Conservation (phyloP, 64 coral and sea anemone genomes). For the Stichodactyla mertensii region DNA sequence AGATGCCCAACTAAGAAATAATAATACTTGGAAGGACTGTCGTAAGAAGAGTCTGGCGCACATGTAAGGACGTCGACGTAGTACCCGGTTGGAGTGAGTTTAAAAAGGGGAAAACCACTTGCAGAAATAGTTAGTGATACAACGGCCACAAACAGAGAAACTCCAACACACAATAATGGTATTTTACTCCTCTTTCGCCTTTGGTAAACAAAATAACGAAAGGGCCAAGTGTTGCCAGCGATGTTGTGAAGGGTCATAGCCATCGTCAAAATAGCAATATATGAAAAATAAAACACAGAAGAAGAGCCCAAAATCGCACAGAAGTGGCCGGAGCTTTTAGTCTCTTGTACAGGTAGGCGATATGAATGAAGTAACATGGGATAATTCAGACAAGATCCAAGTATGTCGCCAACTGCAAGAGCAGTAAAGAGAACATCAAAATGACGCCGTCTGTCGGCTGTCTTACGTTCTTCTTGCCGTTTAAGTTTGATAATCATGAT, state of each 20-base stretch:
- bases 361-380: background rate
- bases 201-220: background rate
- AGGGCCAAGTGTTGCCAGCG: background rate
- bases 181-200: background rate
- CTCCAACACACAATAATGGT: background rate
- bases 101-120: background rate
- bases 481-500: conserved; percentile 1
- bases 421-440: conserved; percentile 4
- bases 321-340: background rate
- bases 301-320: background rate
- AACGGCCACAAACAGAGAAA: background rate
- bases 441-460: background rate
- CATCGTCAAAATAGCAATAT: background rate
- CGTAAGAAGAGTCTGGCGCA: background rate
- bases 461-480: background rate
- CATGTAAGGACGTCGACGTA: background rate
- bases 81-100: background rate
- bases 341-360: background rate
- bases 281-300: background rate
- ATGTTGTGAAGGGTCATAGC: background rate
- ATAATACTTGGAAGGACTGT: background rate
- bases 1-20: background rate
- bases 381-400: background rate
- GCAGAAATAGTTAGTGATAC: background rate
- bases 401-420: background rate